Percentiles rank a stretch among this genome's conserved stretches.
Conservation (phyloP, 2,113 vertebrate genomes). For the Corythornis cristatus region DNA sequence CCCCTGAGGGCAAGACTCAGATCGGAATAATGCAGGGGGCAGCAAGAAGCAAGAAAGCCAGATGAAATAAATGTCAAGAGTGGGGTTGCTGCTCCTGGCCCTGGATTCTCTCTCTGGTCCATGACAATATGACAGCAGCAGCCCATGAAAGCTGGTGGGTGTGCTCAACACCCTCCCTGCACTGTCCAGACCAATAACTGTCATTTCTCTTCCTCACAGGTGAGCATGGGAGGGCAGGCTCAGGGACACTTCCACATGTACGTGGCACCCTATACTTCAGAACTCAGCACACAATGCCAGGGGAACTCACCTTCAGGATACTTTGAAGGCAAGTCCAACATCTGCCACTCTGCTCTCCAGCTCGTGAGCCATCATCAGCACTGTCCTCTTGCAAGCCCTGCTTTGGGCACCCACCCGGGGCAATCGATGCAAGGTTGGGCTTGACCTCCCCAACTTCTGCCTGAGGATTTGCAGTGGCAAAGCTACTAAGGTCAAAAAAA, state of each 20-base stretch:
- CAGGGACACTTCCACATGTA: neutral
- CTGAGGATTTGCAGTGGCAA: neutral
- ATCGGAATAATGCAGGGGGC: neutral
- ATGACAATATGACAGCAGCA: neutral
- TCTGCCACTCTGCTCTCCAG: neutral
- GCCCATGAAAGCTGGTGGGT: neutral
- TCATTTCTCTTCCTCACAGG: neutral
- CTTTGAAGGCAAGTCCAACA: neutral
- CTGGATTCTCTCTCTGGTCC: neutral
- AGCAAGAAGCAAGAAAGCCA: neutral
- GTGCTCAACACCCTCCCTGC: neutral
- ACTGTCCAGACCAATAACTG: neutral
- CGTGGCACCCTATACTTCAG: neutral
- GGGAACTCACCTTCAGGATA: fast-evolving
- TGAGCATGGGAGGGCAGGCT: neutral
- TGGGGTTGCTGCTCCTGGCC: neutral
- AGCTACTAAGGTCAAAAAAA: neutral
- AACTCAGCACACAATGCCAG: fast-evolving
- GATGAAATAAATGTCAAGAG: neutral
- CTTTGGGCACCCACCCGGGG: neutral
- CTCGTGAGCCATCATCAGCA: fast-evolving
- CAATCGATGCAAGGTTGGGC: neutral
- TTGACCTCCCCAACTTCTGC: neutral
- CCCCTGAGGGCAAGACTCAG: neutral
- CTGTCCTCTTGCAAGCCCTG: neutral